Percentiles rank a stretch among this genome's conserved stretches.
These are phyloP conservation scores for Agapornis roseicollis DNA, from an alignment of 2,113 vertebrate species.

Conservation along the genomic window DNA sequence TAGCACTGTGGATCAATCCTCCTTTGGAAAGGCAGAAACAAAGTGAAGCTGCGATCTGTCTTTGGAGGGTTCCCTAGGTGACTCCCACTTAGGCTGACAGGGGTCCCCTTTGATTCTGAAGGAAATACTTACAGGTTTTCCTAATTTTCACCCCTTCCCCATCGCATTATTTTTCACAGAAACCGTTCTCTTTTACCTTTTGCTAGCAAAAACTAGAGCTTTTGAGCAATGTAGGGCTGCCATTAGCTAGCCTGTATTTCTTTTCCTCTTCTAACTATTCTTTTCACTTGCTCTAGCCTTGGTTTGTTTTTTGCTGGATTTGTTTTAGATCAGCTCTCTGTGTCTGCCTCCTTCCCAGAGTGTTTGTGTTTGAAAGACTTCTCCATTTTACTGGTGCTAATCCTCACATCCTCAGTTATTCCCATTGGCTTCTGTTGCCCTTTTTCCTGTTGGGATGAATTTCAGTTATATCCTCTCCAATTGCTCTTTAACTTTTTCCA, in stretches of 20 bases:
- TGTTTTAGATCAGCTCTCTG: not conserved
- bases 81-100: not conserved
- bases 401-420: constrained; percentile 47
- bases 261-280: not conserved
- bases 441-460: constrained; percentile 20
- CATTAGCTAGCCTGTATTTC: not conserved
- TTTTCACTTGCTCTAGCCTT: constrained; percentile 3
- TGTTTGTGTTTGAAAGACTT: constrained; percentile 28
- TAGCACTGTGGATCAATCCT: not conserved
- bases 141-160: not conserved
- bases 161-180: not conserved
- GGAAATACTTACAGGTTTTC: not conserved
- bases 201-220: not conserved
- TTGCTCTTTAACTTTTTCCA: constrained; percentile 19
- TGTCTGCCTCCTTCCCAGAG: not conserved
- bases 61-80: not conserved
- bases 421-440: not conserved
- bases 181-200: not conserved
- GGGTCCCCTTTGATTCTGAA: not conserved
- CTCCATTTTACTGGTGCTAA: constrained; percentile 18
- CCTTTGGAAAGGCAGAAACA: not conserved
- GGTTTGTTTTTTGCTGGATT: not conserved
- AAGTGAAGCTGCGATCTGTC: not conserved
- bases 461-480: constrained; percentile 36
- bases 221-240: not conserved